These are phyloP conservation scores for Proctacanthus coquilletti DNA, from an alignment of 1,140 invertebrate genomes.

Conservation along the genomic window DNA sequence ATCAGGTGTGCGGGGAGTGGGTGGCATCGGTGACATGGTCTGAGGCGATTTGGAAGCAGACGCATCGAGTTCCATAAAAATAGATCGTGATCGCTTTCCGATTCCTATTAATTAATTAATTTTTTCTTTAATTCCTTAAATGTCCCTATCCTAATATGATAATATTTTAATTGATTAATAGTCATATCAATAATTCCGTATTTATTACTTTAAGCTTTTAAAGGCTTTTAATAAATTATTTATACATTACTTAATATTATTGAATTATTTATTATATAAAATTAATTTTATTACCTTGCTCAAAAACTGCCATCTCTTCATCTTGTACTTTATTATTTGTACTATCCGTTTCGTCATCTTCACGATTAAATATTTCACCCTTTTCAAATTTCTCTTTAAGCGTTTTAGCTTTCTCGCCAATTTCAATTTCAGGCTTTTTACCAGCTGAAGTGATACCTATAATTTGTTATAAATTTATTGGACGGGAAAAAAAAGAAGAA, in stretches of 20 bases:
- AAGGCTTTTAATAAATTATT: no score
- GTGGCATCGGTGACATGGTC: no score
- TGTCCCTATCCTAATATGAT: no score
- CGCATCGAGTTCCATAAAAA: conserved; percentile 76
- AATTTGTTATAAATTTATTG: conserved; percentile 1
- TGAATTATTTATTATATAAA: no score
- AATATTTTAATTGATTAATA: no score
- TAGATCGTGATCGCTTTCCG: conserved; percentile 67
- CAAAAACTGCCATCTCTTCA: conserved; percentile 65
- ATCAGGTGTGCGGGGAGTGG: conserved; percentile 28
- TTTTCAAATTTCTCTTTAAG: conserved; percentile 74
- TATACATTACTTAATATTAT: no score
- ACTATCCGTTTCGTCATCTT: no score
- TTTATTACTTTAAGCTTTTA: no score
- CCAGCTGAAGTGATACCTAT: conserved; percentile 41
- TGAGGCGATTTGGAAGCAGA: conserved; percentile 33
- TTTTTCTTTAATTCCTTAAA: no score
- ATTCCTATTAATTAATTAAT: conserved; percentile 41
- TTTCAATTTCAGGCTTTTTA: conserved; percentile 41
- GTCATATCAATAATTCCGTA: no score
- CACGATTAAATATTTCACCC: conserved; percentile 52
- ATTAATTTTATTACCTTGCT: conserved; percentile 68
- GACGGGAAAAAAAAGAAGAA: neutral
- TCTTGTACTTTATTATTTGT: conserved; percentile 5
- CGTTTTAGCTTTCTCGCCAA: conserved; percentile 44